A percentile compares a stretch with the other conserved stretches of the same genome.
phyloP scores from a whole-genome alignment of 35 echinoderm and acorn worm genomes.

The Apostichopus californicus region DNA sequence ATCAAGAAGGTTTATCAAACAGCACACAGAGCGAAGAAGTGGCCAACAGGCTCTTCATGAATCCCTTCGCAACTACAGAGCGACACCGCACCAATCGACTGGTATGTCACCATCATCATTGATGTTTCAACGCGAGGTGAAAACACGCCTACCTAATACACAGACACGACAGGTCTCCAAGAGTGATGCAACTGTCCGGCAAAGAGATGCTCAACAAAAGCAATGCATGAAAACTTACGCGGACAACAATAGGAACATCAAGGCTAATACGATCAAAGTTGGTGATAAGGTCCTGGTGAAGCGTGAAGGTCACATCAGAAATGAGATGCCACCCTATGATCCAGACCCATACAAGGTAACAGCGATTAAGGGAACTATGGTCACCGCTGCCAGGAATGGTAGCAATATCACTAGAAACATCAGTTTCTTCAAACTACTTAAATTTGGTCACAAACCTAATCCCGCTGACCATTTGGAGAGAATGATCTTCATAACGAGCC shows the following conservation, averaged over 20 bases:
- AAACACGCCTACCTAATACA: constrained; percentile 38
- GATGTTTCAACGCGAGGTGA: constrained; percentile 40
- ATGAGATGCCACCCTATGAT: constrained; percentile 60
- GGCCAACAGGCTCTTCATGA: constrained; percentile 52
- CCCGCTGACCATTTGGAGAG: background rate
- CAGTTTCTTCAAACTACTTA: constrained; percentile 51
- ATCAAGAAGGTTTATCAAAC: constrained; percentile 54
- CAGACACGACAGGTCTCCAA: background rate
- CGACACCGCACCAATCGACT: constrained; percentile 68
- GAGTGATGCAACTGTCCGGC: background rate
- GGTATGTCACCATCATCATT: constrained; percentile 52
- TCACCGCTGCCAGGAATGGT: constrained; percentile 58
- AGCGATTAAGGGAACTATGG: constrained; percentile 59
- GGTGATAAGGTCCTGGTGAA: constrained; percentile 70
- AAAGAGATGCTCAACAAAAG: background rate
- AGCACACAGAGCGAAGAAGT: constrained; percentile 47
- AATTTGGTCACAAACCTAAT: background rate
- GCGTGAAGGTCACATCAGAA: constrained; percentile 44
- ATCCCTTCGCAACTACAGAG: constrained; percentile 71
- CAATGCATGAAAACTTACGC: constrained; percentile 27
- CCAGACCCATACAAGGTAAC: constrained; percentile 66
- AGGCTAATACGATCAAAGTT: constrained; percentile 22
- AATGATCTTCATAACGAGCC: background rate
- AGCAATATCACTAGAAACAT: constrained; percentile 57
- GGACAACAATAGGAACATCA: background rate